Percentiles rank a stretch among this genome's conserved stretches.
Conservation (phyloP, 2,888 invertebrate species). For the Odontothrips loti region DNA sequence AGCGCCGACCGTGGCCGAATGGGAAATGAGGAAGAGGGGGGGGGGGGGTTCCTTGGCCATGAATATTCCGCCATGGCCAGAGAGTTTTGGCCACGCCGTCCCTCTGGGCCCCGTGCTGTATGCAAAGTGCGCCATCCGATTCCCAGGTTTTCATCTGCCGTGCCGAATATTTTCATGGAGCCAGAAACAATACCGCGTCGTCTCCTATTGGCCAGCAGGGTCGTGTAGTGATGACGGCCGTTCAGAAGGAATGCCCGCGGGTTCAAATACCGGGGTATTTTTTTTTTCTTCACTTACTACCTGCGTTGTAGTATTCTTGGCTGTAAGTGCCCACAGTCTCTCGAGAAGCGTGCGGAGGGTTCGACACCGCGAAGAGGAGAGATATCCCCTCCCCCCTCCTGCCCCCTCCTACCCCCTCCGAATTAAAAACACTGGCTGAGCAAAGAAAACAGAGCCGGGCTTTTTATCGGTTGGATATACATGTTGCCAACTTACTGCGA, state of each 20-base stretch:
- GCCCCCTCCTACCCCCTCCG: no score
- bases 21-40: no score
- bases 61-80: background rate
- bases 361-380: background rate
- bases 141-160: constrained; percentile 10
- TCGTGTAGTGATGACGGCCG: no score
- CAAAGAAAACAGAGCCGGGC: background rate
- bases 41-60: background rate
- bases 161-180: background rate
- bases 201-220: background rate
- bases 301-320: no score
- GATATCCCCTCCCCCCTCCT: no score
- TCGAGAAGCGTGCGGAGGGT: no score
- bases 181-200: background rate
- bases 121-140: constrained; percentile 4
- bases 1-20: no score
- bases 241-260: no score
- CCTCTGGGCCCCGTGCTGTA: background rate
- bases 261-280: no score
- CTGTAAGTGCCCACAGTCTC: no score
- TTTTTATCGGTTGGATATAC: background rate
- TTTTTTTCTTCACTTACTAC: no score
- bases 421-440: background rate
- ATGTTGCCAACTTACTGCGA: background rate
- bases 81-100: background rate